phyloP scores from a whole-genome alignment of 2,888 invertebrate genomes.

The Melinaea menophilus region DNA sequence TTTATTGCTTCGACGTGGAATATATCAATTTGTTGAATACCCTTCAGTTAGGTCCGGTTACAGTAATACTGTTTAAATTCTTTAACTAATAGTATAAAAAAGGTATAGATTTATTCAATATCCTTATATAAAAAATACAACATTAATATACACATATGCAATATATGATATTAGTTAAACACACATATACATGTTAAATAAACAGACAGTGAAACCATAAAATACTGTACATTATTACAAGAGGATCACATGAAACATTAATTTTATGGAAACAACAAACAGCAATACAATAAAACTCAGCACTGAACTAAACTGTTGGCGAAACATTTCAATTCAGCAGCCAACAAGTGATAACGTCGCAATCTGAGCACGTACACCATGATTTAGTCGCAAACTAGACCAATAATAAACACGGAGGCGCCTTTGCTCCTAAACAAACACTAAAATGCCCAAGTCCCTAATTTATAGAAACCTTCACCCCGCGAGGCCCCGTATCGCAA shows the following conservation, averaged over 20 bases:
- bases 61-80: neutral
- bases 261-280: constrained; percentile 13
- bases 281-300: constrained; percentile 16
- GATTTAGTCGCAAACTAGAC: constrained; percentile 34
- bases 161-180: too few relatives aligned
- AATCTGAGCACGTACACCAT: constrained; percentile 37
- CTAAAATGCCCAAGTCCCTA: constrained; percentile 55
- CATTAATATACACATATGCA: too few relatives aligned
- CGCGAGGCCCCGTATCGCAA: constrained; percentile 61
- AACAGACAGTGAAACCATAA: neutral
- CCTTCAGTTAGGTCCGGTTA: neutral
- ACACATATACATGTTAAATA: neutral
- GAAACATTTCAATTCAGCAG: constrained; percentile 34
- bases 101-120: too few relatives aligned
- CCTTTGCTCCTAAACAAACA: constrained; percentile 56
- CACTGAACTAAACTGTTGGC: constrained; percentile 29
- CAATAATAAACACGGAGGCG: constrained; percentile 31
- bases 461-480: constrained; percentile 60
- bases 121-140: too few relatives aligned
- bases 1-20: neutral
- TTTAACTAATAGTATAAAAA: neutral
- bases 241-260: constrained; percentile 1
- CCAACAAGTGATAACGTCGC: constrained; percentile 38
- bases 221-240: neutral
- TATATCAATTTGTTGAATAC: neutral